Evolutionary conservation across 2,888 invertebrate species (phyloP).

Genomic region (Pseudococcus viburni): DNA sequence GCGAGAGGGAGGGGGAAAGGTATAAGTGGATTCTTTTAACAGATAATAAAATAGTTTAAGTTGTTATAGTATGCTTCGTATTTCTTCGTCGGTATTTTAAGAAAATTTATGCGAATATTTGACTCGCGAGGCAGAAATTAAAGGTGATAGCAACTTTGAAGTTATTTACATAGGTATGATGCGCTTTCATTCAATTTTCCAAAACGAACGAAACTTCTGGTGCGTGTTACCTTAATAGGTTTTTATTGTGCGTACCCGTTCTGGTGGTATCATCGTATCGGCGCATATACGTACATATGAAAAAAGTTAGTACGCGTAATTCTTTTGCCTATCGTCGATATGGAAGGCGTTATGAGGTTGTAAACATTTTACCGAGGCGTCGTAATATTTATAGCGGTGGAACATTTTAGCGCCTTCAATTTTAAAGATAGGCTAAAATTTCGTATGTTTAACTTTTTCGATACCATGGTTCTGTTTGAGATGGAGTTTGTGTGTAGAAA

Average conservation of each 20-base stretch:
- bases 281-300: neutral
- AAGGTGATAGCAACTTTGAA: constrained; percentile 14
- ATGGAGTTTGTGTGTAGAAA: too few relatives aligned
- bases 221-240: neutral
- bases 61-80: neutral
- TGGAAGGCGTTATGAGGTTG: neutral
- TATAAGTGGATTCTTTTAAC: neutral
- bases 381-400: neutral
- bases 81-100: neutral
- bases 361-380: neutral
- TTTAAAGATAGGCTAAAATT: neutral
- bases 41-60: neutral
- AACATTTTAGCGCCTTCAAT: constrained; percentile 5
- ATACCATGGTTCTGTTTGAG: too few relatives aligned
- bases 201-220: neutral
- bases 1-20: neutral
- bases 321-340: neutral
- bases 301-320: neutral
- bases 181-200: neutral
- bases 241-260: neutral
- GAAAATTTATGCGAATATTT: constrained; percentile 1
- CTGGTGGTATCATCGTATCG: neutral
- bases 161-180: neutral
- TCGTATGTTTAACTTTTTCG: neutral
- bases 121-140: constrained; percentile 14